These are phyloP conservation scores for Margarornis squamiger DNA, from an alignment of 2,797 vertebrate species.

Conservation along the genomic window DNA sequence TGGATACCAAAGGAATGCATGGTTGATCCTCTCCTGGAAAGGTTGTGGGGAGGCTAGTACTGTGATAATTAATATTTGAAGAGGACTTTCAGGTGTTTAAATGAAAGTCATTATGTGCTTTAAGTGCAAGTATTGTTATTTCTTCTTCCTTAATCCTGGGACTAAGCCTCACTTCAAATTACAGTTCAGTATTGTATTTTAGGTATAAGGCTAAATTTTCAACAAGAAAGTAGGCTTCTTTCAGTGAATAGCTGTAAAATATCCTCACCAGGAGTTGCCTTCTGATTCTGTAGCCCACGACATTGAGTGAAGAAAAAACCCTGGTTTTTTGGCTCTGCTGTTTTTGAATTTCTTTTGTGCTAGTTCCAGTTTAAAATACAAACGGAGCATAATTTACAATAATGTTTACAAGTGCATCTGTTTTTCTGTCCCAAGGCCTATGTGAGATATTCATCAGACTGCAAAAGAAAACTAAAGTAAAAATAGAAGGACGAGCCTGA, in stretches of 20 bases:
- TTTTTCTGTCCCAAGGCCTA: background rate
- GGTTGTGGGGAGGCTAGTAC: background rate
- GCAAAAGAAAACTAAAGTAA: background rate
- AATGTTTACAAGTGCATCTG: background rate
- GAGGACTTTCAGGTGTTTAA: background rate
- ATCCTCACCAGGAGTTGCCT: background rate
- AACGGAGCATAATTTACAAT: background rate
- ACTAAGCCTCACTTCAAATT: constrained; percentile 35
- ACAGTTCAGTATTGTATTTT: constrained; percentile 4
- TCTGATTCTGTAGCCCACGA: background rate
- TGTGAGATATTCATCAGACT: background rate
- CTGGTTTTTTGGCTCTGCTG: background rate
- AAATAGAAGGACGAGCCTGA: background rate
- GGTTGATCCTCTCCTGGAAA: background rate
- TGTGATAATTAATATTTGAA: background rate
- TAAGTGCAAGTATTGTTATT: constrained; percentile 18
- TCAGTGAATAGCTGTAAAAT: background rate
- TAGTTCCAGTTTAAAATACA: background rate
- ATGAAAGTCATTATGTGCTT: background rate
- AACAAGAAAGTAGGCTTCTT: background rate
- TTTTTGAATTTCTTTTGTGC: background rate
- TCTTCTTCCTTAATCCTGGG: constrained; percentile 33
- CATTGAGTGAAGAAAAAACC: background rate
- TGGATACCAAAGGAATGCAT: background rate
- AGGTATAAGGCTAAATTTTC: background rate